phyloP scores from a whole-genome alignment of 2,113 vertebrate species.

The Plecotus auritus region DNA sequence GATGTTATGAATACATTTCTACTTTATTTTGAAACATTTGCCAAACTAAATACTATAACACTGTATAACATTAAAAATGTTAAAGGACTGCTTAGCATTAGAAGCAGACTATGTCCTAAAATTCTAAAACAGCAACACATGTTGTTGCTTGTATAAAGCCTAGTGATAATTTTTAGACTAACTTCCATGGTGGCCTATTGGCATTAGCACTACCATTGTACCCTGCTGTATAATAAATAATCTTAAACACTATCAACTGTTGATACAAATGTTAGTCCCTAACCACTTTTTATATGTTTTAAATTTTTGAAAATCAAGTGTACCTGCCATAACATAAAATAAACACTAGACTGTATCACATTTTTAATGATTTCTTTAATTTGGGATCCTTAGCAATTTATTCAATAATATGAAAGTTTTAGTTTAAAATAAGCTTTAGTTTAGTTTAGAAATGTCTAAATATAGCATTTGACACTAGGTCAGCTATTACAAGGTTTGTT shows the following conservation, averaged over 20 bases:
- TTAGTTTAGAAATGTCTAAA: slow-evolving; percentile 26
- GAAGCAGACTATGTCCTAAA: slow-evolving; percentile 74
- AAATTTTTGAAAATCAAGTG: slow-evolving; percentile 93
- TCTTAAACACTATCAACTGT: slow-evolving; percentile 89
- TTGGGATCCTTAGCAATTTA: slow-evolving; percentile 40
- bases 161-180: slow-evolving; percentile 90
- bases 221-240: slow-evolving; percentile 89
- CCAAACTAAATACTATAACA: slow-evolving; percentile 83
- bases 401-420: slow-evolving; percentile 3
- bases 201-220: slow-evolving; percentile 88
- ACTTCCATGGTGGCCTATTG: slow-evolving; percentile 84
- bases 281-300: slow-evolving; percentile 96
- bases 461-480: not conserved
- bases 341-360: slow-evolving; percentile 89
- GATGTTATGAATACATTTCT: slow-evolving; percentile 86
- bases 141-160: slow-evolving; percentile 92
- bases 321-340: slow-evolving; percentile 94
- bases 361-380: slow-evolving; percentile 71
- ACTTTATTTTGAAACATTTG: slow-evolving; percentile 89
- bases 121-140: slow-evolving; percentile 84
- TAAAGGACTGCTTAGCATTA: slow-evolving; percentile 75
- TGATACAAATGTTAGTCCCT: slow-evolving; percentile 89
- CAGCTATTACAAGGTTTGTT: not conserved
- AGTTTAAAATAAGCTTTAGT: slow-evolving; percentile 32
- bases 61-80: slow-evolving; percentile 82